Conservation (phyloP, 2,797 vertebrate genomes). For the Prunella strophiata region DNA sequence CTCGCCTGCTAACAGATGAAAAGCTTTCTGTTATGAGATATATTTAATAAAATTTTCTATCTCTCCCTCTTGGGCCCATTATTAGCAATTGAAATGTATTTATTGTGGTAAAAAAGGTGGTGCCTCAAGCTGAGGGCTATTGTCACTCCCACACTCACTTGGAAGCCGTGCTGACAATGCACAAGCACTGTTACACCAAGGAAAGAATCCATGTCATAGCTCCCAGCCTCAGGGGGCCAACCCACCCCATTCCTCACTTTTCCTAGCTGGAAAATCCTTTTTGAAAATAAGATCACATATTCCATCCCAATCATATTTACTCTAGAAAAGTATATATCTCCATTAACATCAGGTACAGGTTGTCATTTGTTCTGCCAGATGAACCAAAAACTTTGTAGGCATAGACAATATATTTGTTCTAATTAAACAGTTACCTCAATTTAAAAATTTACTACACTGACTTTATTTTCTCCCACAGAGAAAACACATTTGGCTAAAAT, state of each 20-base stretch:
- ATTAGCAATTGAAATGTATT: neutral
- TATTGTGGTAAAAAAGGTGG: neutral
- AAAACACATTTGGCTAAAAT: neutral
- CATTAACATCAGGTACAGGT: neutral
- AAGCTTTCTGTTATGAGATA: neutral
- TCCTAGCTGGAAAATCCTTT: neutral
- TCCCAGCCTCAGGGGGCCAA: neutral
- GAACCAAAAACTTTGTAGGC: neutral
- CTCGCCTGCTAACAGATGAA: constrained; percentile 7
- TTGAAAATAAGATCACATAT: neutral
- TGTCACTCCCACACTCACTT: neutral
- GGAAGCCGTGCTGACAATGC: neutral
- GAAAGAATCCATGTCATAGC: neutral
- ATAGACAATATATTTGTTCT: neutral
- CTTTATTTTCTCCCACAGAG: neutral
- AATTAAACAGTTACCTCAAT: neutral
- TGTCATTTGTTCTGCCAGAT: neutral
- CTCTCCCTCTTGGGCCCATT: neutral
- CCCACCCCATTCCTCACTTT: neutral
- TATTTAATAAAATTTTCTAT: neutral
- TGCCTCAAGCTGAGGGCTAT: neutral
- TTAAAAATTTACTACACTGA: neutral
- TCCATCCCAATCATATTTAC: neutral
- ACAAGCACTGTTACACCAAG: neutral
- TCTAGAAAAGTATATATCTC: neutral